phyloP scores from a whole-genome alignment of 2,113 vertebrate species.

The Dipodomys stephensi region DNA sequence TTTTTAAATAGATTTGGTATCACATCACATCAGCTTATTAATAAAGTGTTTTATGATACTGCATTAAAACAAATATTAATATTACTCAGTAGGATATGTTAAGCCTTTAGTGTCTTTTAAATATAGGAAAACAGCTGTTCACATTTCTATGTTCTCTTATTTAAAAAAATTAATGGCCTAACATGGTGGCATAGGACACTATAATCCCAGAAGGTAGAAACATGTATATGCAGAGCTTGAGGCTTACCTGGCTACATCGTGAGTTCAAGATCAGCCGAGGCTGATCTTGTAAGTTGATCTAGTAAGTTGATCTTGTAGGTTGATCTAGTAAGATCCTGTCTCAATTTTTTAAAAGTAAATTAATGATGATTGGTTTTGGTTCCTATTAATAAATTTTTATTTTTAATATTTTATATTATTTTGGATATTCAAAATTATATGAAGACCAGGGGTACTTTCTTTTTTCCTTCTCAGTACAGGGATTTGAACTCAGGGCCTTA shows the following conservation, averaged over 20 bases:
- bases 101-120: constrained; percentile 51
- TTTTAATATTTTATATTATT: constrained; percentile 79
- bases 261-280: too few relatives aligned
- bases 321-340: too few relatives aligned
- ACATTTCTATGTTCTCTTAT: constrained; percentile 78
- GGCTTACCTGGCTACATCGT: too few relatives aligned
- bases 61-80: constrained; percentile 58
- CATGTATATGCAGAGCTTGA: too few relatives aligned
- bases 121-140: constrained; percentile 80
- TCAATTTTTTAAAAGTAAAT: constrained; percentile 36
- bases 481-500: too few relatives aligned
- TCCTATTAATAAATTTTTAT: constrained; percentile 77
- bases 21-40: constrained; percentile 82
- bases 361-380: constrained; percentile 79
- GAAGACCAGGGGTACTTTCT: constrained; percentile 29
- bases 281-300: too few relatives aligned
- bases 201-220: too few relatives aligned
- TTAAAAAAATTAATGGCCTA: constrained; percentile 66
- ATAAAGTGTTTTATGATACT: constrained; percentile 20
- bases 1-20: constrained; percentile 76
- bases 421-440: constrained; percentile 56
- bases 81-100: constrained; percentile 78
- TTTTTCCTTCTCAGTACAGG: too few relatives aligned
- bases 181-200: too few relatives aligned
- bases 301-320: too few relatives aligned